Conservation (phyloP, 2,888 invertebrate species). For the Mythimna albipuncta region DNA sequence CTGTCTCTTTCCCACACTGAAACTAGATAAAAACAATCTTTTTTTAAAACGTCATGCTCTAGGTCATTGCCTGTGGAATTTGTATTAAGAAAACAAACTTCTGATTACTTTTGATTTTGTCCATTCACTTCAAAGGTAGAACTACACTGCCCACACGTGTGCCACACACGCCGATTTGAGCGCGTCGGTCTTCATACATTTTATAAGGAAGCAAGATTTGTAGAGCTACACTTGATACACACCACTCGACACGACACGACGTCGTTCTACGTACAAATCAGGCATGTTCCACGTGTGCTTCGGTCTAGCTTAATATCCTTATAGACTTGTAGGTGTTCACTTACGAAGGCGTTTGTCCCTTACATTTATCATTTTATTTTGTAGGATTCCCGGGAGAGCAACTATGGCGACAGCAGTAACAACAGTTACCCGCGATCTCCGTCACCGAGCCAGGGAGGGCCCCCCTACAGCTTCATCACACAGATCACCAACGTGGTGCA, state of each 20-base stretch:
- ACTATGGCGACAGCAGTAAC: slow-evolving; percentile 30
- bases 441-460: slow-evolving; percentile 44
- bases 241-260: too few species aligned
- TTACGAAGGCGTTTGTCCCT: neutral
- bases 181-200: neutral
- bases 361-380: neutral
- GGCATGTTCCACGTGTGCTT: too few species aligned
- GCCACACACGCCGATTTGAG: too few species aligned
- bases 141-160: too few species aligned
- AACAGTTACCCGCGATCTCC: slow-evolving; percentile 46
- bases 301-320: neutral
- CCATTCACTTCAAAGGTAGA: neutral
- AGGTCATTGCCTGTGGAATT: neutral
- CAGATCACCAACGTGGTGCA: slow-evolving; percentile 64
- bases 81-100: neutral
- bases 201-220: neutral
- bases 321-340: neutral
- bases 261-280: too few species aligned
- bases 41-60: too few species aligned
- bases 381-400: slow-evolving; percentile 55
- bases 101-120: neutral
- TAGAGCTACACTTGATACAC: too few species aligned
- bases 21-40: too few species aligned
- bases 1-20: too few species aligned
- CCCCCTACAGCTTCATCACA: slow-evolving; percentile 54